phyloP scores from a whole-genome alignment of 2,888 invertebrate species.

The Diplazon laetatorius region DNA sequence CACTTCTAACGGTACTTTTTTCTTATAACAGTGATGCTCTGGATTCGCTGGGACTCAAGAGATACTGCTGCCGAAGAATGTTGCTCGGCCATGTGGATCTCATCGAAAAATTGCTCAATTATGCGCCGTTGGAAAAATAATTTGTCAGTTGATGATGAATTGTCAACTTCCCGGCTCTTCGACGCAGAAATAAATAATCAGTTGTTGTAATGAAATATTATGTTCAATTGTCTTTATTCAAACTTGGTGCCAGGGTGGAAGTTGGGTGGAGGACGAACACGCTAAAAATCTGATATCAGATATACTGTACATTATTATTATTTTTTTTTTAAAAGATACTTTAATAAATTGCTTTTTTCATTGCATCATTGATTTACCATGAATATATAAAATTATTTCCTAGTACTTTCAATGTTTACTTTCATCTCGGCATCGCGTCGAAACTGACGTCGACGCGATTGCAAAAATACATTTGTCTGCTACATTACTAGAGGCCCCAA shows the following conservation, averaged over 20 bases:
- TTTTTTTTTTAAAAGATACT: conserved; percentile 39
- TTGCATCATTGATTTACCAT: conserved; percentile 47
- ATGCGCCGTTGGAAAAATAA: conserved; percentile 98
- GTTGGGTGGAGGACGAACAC: neutral
- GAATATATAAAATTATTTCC: conserved; percentile 63
- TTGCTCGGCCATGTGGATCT: conserved; percentile 98
- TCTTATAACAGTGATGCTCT: conserved; percentile 91
- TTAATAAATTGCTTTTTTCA: conserved; percentile 61
- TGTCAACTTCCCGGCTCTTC: neutral
- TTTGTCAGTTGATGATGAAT: neutral
- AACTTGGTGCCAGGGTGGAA: neutral
- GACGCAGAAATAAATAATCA: neutral
- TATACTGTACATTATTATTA: conserved; percentile 45
- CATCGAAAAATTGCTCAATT: conserved; percentile 99
- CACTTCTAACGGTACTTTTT: neutral
- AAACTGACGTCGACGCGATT: neutral
- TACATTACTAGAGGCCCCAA: neutral
- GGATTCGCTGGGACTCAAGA: conserved; percentile 96
- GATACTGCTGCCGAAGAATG: conserved; percentile 99
- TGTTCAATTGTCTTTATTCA: conserved; percentile 4
- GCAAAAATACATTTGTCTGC: conserved; percentile 16
- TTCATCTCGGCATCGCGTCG: conserved; percentile 11
- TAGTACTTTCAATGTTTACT: conserved; percentile 57
- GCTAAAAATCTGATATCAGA: conserved; percentile 24
- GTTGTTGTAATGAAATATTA: neutral